phyloP scores from a whole-genome alignment of 2,113 vertebrate genomes.

The Trichechus manatus region DNA sequence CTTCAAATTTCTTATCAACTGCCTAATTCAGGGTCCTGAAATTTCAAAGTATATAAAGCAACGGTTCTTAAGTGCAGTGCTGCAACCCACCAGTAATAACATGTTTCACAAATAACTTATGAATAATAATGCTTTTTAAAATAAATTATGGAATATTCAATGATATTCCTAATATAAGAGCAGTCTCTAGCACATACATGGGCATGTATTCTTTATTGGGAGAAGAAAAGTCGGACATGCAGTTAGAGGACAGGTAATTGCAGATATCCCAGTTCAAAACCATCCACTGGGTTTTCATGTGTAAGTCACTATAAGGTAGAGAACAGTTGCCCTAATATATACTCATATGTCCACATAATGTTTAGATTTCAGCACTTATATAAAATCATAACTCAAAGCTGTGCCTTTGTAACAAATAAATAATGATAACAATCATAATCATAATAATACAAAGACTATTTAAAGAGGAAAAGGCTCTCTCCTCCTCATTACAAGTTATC shows the following conservation, averaged over 20 bases:
- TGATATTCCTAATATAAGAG: not conserved
- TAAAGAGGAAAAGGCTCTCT: not conserved
- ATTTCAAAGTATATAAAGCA: not conserved
- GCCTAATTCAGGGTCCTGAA: not conserved
- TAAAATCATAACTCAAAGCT: not conserved
- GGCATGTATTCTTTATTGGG: not conserved
- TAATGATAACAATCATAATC: not conserved
- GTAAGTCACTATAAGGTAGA: not conserved
- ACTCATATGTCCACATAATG: not conserved
- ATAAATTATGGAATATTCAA: not conserved
- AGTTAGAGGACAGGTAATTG: not conserved
- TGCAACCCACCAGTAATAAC: not conserved
- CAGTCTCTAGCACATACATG: not conserved
- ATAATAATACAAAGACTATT: not conserved
- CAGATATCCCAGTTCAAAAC: not conserved
- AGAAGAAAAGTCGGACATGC: not conserved
- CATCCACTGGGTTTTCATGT: not conserved
- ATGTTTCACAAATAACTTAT: not conserved
- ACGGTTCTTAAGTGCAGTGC: not conserved
- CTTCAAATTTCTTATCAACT: not conserved
- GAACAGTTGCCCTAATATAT: not conserved
- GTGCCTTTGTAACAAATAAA: not conserved
- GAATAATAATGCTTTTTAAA: conserved; percentile 18
- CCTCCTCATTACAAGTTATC: not conserved
- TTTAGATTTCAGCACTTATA: not conserved